Conservation (phyloP, 2,797 vertebrate genomes). For the Fistularia tabacaria region DNA sequence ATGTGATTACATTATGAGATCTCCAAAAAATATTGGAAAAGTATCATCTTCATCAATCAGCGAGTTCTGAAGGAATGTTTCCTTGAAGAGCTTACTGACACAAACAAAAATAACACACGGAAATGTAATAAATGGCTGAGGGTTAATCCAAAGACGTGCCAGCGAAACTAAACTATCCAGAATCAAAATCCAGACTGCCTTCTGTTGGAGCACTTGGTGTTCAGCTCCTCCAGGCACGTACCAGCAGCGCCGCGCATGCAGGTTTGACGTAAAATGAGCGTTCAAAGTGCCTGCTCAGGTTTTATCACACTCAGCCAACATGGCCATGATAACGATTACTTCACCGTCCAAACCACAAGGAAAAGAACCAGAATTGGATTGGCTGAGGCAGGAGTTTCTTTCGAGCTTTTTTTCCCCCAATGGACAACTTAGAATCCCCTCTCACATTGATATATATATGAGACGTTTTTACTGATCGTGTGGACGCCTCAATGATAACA, state of each 20-base stretch:
- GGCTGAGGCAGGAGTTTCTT: slow-evolving; percentile 57
- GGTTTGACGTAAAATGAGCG: slow-evolving; percentile 39
- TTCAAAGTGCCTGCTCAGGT: slow-evolving; percentile 18
- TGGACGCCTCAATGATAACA: too few relatives aligned
- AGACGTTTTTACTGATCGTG: too few relatives aligned
- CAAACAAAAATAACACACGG: slow-evolving; percentile 7
- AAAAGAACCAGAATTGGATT: slow-evolving; percentile 40
- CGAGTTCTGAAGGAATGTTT: slow-evolving; percentile 29
- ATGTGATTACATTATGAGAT: slow-evolving; percentile 25
- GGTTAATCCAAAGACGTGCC: slow-evolving; percentile 19
- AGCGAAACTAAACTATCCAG: slow-evolving; percentile 49
- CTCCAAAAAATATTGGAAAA: not conserved
- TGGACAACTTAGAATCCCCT: too few relatives aligned
- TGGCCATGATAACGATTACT: slow-evolving; percentile 31
- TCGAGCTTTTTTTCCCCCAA: not conserved
- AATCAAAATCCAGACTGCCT: slow-evolving; percentile 35
- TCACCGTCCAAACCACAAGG: slow-evolving; percentile 69
- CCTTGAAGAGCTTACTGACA: slow-evolving; percentile 27
- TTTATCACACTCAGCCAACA: slow-evolving; percentile 38
- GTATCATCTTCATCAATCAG: slow-evolving; percentile 26
- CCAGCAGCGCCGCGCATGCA: slow-evolving; percentile 38
- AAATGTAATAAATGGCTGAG: slow-evolving; percentile 26
- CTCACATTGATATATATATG: too few relatives aligned
- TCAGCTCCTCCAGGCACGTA: slow-evolving; percentile 54
- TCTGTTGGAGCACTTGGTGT: slow-evolving; percentile 46